These are phyloP conservation scores for Telmatherina bonti DNA, from an alignment of 2,797 vertebrate species.

Conservation along the genomic window DNA sequence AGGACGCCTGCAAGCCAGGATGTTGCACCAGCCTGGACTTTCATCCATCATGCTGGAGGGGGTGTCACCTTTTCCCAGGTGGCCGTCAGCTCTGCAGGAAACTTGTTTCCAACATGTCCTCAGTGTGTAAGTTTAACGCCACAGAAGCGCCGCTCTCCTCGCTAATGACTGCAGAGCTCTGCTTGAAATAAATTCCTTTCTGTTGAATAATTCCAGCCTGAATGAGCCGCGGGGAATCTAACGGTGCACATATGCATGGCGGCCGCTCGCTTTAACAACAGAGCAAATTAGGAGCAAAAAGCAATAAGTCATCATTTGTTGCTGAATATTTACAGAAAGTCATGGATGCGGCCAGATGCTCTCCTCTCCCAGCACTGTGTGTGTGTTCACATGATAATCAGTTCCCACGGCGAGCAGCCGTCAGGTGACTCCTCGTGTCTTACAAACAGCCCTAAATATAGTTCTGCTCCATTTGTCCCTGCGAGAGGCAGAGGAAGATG, in stretches of 20 bases:
- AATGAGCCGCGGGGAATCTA: too few relatives aligned
- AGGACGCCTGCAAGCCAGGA: neutral
- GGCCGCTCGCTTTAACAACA: neutral
- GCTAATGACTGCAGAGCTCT: too few relatives aligned
- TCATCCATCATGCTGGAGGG: neutral
- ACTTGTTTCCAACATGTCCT: neutral
- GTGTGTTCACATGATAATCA: conserved; percentile 20
- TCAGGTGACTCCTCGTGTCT: conserved; percentile 34
- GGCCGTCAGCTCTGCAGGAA: neutral
- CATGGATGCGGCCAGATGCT: conserved; percentile 24
- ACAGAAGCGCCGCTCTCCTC: too few relatives aligned
- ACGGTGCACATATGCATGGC: neutral
- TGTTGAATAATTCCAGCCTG: too few relatives aligned
- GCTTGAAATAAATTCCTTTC: too few relatives aligned
- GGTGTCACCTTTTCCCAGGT: neutral
- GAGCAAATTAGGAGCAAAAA: neutral
- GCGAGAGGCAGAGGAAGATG: neutral
- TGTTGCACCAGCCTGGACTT: neutral
- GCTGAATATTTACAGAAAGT: conserved; percentile 19
- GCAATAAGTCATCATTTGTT: conserved; percentile 16
- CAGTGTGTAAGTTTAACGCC: too few relatives aligned
- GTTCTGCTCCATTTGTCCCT: conserved; percentile 28
- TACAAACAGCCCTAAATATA: conserved; percentile 45
- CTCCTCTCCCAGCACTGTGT: conserved; percentile 6
- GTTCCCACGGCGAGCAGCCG: neutral